Percentiles rank a stretch among this genome's conserved stretches.
Evolutionary conservation across 1,140 invertebrate genomes (phyloP).

Genomic region (Calliphora vicina): DNA sequence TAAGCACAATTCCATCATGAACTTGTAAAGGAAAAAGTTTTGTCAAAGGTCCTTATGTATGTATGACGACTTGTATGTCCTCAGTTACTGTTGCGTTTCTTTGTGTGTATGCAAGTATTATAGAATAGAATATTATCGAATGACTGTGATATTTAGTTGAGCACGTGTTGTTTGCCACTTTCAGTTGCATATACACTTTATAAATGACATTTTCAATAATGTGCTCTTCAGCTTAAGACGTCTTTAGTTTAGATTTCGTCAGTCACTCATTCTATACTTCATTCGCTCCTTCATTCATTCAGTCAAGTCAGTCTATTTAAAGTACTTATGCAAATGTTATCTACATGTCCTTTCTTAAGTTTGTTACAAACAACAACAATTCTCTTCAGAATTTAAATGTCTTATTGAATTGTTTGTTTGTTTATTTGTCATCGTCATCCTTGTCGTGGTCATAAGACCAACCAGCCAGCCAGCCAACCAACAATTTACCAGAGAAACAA

Average conservation of each 20-base stretch:
- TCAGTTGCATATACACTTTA: not conserved
- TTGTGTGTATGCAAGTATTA: too few relatives aligned
- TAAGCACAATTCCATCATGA: not conserved
- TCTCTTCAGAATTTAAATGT: not conserved
- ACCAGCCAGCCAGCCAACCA: too few relatives aligned
- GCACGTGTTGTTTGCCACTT: slow-evolving; percentile 31
- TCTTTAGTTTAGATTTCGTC: not conserved
- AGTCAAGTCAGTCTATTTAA: not conserved
- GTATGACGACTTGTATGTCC: too few relatives aligned
- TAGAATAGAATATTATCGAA: too few relatives aligned
- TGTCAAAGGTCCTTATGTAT: not conserved
- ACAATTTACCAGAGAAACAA: not conserved
- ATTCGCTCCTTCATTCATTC: not conserved
- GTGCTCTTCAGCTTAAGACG: not conserved
- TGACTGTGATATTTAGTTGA: too few relatives aligned
- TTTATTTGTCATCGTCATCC: not conserved
- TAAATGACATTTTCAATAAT: not conserved
- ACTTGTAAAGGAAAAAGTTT: not conserved
- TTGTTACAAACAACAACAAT: not conserved
- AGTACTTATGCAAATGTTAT: not conserved
- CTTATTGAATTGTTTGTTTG: not conserved
- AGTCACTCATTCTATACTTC: not conserved
- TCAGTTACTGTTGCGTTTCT: too few relatives aligned
- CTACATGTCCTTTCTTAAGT: not conserved
- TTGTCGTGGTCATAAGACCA: not conserved